These are phyloP conservation scores for Isurus oxyrinchus DNA, from an alignment of 2,113 vertebrate genomes.

Conservation along the genomic window DNA sequence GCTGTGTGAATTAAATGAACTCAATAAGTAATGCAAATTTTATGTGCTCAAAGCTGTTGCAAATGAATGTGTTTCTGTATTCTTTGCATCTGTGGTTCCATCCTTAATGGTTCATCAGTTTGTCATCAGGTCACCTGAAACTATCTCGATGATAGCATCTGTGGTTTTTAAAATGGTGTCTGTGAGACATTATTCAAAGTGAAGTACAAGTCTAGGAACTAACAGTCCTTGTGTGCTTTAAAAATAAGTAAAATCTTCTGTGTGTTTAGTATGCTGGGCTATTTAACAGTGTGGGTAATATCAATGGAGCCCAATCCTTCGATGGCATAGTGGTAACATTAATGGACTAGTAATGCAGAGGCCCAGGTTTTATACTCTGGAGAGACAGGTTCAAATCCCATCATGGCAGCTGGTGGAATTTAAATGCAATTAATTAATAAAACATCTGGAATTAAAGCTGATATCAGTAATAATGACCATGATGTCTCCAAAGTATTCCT, in stretches of 20 bases:
- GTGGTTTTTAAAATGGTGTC: neutral
- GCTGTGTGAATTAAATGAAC: neutral
- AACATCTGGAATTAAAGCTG: too few relatives aligned
- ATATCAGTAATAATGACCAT: too few relatives aligned
- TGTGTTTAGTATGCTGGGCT: neutral
- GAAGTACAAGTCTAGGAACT: neutral
- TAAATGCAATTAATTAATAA: too few relatives aligned
- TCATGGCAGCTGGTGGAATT: too few relatives aligned
- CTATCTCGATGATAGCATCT: neutral
- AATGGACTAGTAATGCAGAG: too few relatives aligned
- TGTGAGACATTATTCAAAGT: neutral
- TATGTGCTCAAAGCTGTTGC: neutral
- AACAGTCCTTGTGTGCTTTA: neutral
- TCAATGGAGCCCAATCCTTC: neutral
- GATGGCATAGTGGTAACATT: neutral
- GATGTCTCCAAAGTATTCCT: too few relatives aligned
- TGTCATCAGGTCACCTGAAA: neutral
- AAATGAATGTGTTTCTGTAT: neutral
- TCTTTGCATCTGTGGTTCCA: neutral
- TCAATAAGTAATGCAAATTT: neutral
- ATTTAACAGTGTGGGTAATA: neutral
- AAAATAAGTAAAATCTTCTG: neutral
- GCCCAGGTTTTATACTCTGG: too few relatives aligned
- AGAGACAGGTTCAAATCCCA: too few relatives aligned
- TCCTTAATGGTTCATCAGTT: neutral